Percentiles rank a stretch among this genome's conserved stretches.
phyloP scores from a whole-genome alignment of 2,113 vertebrate species.

The Lophochroa leadbeateri region DNA sequence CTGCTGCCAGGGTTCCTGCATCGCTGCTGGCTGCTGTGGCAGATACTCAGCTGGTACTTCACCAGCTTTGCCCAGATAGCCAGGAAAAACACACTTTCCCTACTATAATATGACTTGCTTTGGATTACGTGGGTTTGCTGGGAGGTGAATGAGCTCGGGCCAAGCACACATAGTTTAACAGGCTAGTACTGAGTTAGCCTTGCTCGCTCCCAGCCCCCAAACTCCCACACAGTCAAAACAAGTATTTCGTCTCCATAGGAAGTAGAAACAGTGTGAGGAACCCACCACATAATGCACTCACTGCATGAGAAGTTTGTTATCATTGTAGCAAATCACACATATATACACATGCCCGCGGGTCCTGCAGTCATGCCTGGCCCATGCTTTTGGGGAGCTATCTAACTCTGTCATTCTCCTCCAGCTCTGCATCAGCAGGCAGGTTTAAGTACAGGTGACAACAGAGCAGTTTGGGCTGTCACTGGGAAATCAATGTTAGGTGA shows the following conservation, averaged over 20 bases:
- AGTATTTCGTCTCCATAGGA: neutral
- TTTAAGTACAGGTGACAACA: neutral
- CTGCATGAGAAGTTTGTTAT: neutral
- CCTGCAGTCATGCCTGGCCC: neutral
- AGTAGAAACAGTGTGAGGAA: neutral
- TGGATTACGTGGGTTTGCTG: neutral
- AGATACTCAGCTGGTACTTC: neutral
- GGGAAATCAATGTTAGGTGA: neutral
- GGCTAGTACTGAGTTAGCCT: neutral
- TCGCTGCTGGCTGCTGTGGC: neutral
- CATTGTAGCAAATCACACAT: neutral
- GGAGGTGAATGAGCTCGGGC: neutral
- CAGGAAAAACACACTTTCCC: neutral
- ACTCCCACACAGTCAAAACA: fast-evolving
- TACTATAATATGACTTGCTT: neutral
- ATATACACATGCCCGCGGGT: neutral
- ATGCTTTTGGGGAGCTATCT: neutral
- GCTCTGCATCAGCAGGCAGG: neutral
- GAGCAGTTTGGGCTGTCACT: neutral
- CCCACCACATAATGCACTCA: neutral
- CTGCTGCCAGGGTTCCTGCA: neutral
- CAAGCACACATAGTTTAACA: neutral
- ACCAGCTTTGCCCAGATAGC: neutral
- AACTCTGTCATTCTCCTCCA: neutral
- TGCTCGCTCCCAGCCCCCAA: neutral